Conservation (phyloP, 2,888 invertebrate species). For the Conomelus anceps region DNA sequence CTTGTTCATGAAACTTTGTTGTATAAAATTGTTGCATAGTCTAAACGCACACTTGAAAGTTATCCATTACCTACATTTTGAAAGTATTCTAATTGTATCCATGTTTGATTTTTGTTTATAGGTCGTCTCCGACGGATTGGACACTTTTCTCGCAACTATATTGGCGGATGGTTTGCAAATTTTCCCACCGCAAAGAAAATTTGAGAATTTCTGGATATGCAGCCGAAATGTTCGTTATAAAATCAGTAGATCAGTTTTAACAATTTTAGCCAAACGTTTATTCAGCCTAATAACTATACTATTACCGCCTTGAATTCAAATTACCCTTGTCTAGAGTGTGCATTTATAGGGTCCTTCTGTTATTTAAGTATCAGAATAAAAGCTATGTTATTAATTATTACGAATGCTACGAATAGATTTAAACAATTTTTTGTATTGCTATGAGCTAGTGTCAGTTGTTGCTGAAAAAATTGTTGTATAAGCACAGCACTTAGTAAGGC, state of each 20-base stretch:
- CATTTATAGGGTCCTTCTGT: neutral
- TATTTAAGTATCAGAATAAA: neutral
- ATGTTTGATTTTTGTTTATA: conserved; percentile 38
- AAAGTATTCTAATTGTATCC: neutral
- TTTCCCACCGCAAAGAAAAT: neutral
- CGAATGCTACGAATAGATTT: no score
- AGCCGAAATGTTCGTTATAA: neutral
- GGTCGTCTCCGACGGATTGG: conserved; percentile 73
- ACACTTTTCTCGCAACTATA: conserved; percentile 73
- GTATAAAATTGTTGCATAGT: no score
- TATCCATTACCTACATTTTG: neutral
- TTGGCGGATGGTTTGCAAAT: conserved; percentile 55
- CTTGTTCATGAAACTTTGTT: no score
- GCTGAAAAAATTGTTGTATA: no score
- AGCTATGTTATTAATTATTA: no score
- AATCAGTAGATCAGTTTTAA: neutral
- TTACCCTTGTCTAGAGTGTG: neutral
- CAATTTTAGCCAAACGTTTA: neutral
- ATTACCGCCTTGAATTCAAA: neutral
- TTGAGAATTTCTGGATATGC: neutral
- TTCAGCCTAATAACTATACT: neutral
- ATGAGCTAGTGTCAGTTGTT: no score
- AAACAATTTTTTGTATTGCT: no score
- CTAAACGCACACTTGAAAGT: no score
- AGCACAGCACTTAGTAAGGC: neutral